Percentiles rank a stretch among this genome's conserved stretches.
Evolutionary conservation across 2,797 vertebrate species (phyloP).

Genomic region (Linurgus olivaceus): DNA sequence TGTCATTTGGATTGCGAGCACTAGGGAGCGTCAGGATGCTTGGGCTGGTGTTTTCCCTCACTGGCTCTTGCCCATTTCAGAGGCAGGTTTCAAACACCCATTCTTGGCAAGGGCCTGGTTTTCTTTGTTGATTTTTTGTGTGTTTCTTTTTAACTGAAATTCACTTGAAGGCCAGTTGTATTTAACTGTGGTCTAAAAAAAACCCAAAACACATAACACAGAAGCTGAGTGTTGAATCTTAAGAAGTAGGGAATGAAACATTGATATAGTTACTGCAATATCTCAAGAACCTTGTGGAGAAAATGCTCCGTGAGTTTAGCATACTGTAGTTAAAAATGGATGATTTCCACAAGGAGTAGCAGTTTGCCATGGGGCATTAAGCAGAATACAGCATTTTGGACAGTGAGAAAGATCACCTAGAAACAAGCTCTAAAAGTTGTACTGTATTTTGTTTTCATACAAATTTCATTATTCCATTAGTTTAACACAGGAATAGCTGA

Average conservation of each 20-base stretch:
- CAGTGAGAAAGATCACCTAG: neutral
- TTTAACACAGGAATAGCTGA: neutral
- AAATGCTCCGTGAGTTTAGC: neutral
- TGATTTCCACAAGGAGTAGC: neutral
- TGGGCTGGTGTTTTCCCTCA: neutral
- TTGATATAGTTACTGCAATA: neutral
- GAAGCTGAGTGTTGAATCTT: neutral
- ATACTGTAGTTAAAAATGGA: neutral
- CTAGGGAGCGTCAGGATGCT: conserved; percentile 1
- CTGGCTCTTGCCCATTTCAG: neutral
- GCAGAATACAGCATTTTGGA: neutral
- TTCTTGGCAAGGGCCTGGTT: neutral
- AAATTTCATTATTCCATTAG: neutral
- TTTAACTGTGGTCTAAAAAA: neutral
- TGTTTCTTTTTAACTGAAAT: neutral
- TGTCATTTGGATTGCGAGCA: neutral
- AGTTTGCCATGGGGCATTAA: neutral
- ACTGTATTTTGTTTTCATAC: neutral
- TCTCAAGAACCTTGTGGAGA: neutral
- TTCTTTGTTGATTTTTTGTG: neutral
- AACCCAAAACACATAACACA: neutral
- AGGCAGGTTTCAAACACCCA: neutral
- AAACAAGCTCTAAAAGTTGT: neutral
- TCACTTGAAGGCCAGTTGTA: neutral
- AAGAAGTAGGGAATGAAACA: neutral